Conservation (phyloP, 2,113 vertebrate species). For the Lota lota region DNA sequence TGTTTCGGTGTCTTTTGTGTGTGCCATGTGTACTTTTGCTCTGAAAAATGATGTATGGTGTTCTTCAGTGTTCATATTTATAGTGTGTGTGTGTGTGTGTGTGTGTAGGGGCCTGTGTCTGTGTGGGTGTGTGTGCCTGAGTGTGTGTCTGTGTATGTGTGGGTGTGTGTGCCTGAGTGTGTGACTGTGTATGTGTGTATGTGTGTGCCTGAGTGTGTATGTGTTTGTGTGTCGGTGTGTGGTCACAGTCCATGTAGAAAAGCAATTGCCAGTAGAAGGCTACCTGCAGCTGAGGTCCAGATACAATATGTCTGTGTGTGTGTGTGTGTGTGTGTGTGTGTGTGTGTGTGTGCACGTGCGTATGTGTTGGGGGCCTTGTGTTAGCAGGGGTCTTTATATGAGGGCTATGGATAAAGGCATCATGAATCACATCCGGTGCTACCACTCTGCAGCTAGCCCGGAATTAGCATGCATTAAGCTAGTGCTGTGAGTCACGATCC, state of each 20-base stretch:
- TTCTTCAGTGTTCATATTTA: constrained; percentile 5
- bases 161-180: constrained; percentile 12
- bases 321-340: constrained; percentile 2
- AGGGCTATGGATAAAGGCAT: too few relatives aligned
- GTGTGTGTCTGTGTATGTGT: constrained; percentile 10
- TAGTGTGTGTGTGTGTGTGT: not conserved
- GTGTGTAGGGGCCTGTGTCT: not conserved
- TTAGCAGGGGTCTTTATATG: too few relatives aligned
- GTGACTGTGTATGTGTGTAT: not conserved
- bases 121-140: constrained; percentile 3
- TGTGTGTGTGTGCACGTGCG: not conserved
- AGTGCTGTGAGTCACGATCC: too few relatives aligned
- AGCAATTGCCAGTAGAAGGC: constrained; percentile 61
- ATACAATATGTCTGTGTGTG: constrained; percentile 21
- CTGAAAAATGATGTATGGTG: constrained; percentile 7
- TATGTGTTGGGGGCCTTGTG: too few relatives aligned
- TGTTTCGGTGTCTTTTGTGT: too few relatives aligned
- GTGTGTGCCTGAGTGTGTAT: not conserved
- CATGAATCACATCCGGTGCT: too few relatives aligned
- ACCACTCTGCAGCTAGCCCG: too few relatives aligned
- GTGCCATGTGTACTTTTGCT: too few relatives aligned
- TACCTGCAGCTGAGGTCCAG: constrained; percentile 57
- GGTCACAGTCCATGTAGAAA: not conserved
- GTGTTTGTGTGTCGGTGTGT: not conserved
- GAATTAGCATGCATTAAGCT: too few relatives aligned